These are phyloP conservation scores for Antechinus stuartii DNA, from an alignment of 2,113 vertebrate genomes.

Conservation along the genomic window DNA sequence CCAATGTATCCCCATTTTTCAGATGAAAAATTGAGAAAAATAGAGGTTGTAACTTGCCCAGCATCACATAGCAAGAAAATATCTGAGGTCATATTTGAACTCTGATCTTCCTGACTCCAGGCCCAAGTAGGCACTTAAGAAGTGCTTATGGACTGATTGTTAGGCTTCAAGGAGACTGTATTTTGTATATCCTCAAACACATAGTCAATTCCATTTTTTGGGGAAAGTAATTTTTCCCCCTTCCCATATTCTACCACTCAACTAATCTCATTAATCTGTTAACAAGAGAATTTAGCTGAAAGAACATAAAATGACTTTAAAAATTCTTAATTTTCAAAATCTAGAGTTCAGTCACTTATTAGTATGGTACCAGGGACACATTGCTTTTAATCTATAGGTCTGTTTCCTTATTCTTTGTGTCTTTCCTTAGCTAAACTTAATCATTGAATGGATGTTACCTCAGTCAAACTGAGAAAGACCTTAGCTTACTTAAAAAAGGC, in stretches of 20 bases:
- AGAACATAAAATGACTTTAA: not conserved
- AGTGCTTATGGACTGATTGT: not conserved
- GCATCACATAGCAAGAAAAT: not conserved
- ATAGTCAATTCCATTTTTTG: not conserved
- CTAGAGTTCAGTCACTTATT: not conserved
- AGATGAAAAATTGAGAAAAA: not conserved
- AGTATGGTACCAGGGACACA: not conserved
- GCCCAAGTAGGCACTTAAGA: not conserved
- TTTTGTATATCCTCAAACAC: not conserved
- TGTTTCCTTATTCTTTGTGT: not conserved
- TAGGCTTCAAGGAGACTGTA: not conserved
- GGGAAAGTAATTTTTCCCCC: too few relatives aligned
- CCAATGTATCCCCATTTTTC: not conserved
- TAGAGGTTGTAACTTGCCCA: not conserved
- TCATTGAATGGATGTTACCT: too few relatives aligned
- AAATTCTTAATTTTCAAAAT: not conserved
- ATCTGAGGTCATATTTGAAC: not conserved
- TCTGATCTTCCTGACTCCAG: not conserved
- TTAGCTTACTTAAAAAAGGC: too few relatives aligned
- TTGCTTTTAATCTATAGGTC: not conserved
- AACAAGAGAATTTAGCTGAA: not conserved
- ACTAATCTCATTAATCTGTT: too few relatives aligned
- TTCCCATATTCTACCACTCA: too few relatives aligned
- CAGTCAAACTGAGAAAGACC: too few relatives aligned
- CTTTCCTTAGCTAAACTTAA: too few relatives aligned